These are phyloP conservation scores for Pimpla rufipes DNA, from an alignment of 2,888 invertebrate species.

Conservation along the genomic window DNA sequence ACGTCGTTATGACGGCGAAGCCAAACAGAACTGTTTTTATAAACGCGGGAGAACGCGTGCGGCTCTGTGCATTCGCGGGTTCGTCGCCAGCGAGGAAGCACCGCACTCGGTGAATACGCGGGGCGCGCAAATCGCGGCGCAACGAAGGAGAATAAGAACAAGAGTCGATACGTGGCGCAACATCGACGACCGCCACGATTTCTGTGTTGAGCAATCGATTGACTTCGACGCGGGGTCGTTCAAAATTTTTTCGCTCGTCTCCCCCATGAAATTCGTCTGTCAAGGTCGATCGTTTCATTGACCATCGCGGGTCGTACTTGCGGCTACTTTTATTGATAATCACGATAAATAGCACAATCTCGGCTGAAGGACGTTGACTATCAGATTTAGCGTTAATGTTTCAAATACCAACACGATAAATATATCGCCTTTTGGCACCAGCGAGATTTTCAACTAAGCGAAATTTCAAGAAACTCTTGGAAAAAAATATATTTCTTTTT, in stretches of 20 bases:
- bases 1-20: constrained; percentile 5
- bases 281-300: constrained; percentile 3
- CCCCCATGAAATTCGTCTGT: neutral
- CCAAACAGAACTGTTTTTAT: constrained; percentile 36
- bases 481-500: too few relatives aligned
- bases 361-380: neutral
- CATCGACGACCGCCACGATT: constrained; percentile 53
- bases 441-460: too few relatives aligned
- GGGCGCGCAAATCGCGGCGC: constrained; percentile 22
- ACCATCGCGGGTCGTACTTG: neutral
- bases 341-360: neutral
- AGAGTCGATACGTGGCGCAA: constrained; percentile 60
- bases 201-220: constrained; percentile 44
- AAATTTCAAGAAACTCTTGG: too few relatives aligned
- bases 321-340: constrained; percentile 2
- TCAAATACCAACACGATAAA: too few relatives aligned
- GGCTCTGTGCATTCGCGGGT: constrained; percentile 20
- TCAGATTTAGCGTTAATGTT: too few relatives aligned
- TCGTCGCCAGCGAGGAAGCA: constrained; percentile 16
- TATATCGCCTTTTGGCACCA: too few relatives aligned
- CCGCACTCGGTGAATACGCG: constrained; percentile 47
- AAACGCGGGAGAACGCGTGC: constrained; percentile 24
- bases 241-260: constrained; percentile 6
- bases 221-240: constrained; percentile 25
- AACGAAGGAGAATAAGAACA: constrained; percentile 57